Evolutionary conservation across 1,140 invertebrate genomes (phyloP), one percentile per base, ranked within the genome.

Genomic region (Drosophila malerkotliana): DNA sequence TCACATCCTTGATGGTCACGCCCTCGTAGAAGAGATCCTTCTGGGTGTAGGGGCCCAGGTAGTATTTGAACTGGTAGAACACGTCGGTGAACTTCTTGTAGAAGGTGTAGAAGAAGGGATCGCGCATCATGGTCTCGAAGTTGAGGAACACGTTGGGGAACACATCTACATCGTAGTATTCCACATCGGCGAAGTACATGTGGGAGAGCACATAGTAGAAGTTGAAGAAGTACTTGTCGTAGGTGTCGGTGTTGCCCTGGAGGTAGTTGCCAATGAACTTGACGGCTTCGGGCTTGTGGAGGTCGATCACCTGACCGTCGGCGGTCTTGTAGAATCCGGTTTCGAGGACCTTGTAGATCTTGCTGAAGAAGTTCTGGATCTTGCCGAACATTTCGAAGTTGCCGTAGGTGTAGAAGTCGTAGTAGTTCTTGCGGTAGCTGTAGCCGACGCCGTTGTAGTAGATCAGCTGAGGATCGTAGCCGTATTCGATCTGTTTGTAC

Each of bases 81-180:
- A 92, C 92, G 61, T 93, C 82, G 24, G 92, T 77, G 62, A 95
- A 90, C 68, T 93, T 93, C 79, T 94, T 93, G 87, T 92, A 92
- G 74, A 95, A 92, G 59, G 92, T 93, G 92, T 94, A 95, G 93
- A 94, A 95, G 49, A 94, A 92, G 10, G 95, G 95, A 90, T 96
- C 95, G 54, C 95, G 93, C 54, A 95, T 78, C 67, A 93, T 93
- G 21, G 95, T 95, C 63, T 93, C 92, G 52, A 87, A 92, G 69
- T 93, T 92, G 68, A 93, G 91, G 45, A 93, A 73, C 14, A 92
- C 91, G 9, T 93, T 87, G 52, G 92, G 90, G 84, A 48, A 92
- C 10, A 78, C 76, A 53, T 87, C 77, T 56, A 72, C 81, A 28
- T 77, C 63, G 1, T 71, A 55, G 48, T 64, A 74, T n/a, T 83